Evolutionary conservation across 1,140 invertebrate genomes (phyloP), one percentile per base, ranked within the genome.

Genomic region (Drosophila auraria): DNA sequence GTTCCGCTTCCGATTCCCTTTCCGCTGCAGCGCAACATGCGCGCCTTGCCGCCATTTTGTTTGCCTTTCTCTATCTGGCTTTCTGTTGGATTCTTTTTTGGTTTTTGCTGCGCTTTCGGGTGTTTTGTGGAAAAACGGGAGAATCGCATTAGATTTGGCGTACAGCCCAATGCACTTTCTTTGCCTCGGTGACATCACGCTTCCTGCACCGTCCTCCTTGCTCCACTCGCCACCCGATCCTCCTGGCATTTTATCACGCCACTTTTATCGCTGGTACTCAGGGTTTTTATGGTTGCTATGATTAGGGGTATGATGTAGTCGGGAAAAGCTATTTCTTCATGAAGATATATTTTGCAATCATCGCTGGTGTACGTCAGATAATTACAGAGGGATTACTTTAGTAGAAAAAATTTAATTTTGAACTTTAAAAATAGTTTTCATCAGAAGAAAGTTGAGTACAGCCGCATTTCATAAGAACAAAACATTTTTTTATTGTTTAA

Each of bases 91-190:
- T 57, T 69, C 42, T 57, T 73, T 49, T 60, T 60, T 57, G 45
- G 62, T 66, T 54, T 44, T 62, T 49, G 56, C 44, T 42, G 44
- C 23, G 60, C 59, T 80, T 70, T 77, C 44, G 63, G 69, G 79
- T 90, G 78, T 69, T 91, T 83, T 84, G 68, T 51, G 82, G 71
- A 30, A 60, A 84, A 78, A 78, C 80, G 78, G 45, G 71, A 62
- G 81, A 92, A 91, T 91, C 87, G 84, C 82, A 92, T 92, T 92
- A 87, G 84, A 91, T 78, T 92, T 92, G 91, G 91, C 91, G 78
- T 72, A 71, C 79, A 77, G 91, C 91, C 91, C 91, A 89, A 81
- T 91, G 91, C 91, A 78, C 84, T 92, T 87, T 61, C 64, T 49
- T 75, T 40, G 49, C 38, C 53, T 36, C 27, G 38, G 54, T 57